A percentile compares a stretch with the other conserved stretches of the same genome.
Evolutionary conservation across 2,888 invertebrate species (phyloP).

Genomic region (Pemphredon lugubris): DNA sequence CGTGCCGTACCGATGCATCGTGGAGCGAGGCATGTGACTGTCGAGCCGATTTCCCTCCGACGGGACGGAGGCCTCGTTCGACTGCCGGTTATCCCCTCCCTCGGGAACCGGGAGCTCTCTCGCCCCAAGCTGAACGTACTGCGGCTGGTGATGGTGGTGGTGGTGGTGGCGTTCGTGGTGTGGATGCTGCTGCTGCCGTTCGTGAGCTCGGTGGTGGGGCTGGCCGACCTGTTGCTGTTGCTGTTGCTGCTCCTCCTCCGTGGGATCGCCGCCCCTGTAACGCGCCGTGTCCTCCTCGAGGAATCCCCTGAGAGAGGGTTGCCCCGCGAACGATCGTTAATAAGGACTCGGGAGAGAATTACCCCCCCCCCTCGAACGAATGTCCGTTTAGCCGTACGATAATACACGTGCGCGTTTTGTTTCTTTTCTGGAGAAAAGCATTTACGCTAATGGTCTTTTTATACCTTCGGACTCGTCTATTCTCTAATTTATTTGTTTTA

Average conservation of each 20-base stretch:
- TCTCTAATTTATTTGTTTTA: no score
- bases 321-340: not conserved
- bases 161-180: constrained; percentile 51
- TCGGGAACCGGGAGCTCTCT: constrained; percentile 73
- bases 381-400: not conserved
- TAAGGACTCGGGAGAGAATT: no score
- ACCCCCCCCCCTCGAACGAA: no score
- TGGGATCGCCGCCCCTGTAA: constrained; percentile 29
- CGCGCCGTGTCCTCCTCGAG: constrained; percentile 42
- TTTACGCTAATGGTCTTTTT: no score
- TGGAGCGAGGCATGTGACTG: constrained; percentile 79
- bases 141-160: constrained; percentile 56
- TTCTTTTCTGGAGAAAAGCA: no score
- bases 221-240: constrained; percentile 41
- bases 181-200: constrained; percentile 68
- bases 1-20: constrained; percentile 78
- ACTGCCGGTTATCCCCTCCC: constrained; percentile 76
- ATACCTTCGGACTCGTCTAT: no score
- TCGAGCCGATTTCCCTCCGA: constrained; percentile 73
- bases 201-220: constrained; percentile 70
- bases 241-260: constrained; percentile 32
- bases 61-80: constrained; percentile 71
- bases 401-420: no score
- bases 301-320: constrained; percentile 48
- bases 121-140: constrained; percentile 71